Evolutionary conservation across 1,140 invertebrate species (phyloP).

Genomic region (Trialeurodes vaporariorum): DNA sequence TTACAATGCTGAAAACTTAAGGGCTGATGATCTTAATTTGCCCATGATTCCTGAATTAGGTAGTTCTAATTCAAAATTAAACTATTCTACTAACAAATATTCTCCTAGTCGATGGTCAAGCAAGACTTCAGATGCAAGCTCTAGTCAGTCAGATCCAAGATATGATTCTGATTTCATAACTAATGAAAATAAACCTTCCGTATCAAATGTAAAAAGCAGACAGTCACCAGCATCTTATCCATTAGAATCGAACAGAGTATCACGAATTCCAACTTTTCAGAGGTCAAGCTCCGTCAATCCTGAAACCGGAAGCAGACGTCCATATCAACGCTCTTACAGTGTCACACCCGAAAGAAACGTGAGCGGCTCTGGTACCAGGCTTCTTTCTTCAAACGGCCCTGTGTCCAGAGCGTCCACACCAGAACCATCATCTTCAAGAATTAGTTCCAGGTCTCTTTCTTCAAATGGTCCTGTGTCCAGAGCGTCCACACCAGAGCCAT

Average conservation of each 20-base stretch:
- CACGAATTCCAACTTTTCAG: background rate
- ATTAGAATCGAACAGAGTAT: background rate
- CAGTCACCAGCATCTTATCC: background rate
- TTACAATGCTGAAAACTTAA: background rate
- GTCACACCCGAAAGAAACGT: background rate
- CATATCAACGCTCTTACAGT: background rate
- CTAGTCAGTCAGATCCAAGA: background rate
- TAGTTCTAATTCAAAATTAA: background rate
- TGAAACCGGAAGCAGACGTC: background rate
- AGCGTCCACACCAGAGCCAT: background rate
- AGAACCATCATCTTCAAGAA: background rate
- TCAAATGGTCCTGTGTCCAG: background rate
- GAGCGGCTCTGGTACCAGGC: background rate
- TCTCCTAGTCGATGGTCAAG: background rate
- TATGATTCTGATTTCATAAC: background rate
- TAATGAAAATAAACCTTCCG: background rate
- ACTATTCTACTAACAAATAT: background rate
- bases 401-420: background rate
- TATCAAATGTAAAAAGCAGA: background rate
- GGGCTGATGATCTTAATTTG: background rate
- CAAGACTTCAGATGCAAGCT: background rate
- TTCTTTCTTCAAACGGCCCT: background rate
- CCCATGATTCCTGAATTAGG: background rate
- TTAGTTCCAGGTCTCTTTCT: background rate
- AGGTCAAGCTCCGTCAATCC: background rate